These are phyloP conservation scores for Cephus runcator DNA, from an alignment of 2,888 invertebrate genomes.

Conservation along the genomic window DNA sequence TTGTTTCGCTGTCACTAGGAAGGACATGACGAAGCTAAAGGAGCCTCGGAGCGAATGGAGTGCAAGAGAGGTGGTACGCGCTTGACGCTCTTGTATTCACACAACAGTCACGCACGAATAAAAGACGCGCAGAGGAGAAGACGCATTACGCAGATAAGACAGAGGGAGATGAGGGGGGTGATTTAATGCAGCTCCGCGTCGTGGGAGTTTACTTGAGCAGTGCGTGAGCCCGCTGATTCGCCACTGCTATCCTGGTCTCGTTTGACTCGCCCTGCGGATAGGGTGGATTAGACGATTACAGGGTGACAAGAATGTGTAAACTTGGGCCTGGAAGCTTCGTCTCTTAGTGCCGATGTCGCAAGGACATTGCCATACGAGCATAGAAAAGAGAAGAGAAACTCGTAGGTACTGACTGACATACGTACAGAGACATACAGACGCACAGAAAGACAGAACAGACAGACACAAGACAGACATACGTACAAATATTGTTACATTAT, in stretches of 20 bases:
- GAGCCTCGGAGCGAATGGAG: not conserved
- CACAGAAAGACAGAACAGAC: not conserved
- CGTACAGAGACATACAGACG: not conserved
- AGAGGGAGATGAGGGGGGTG: conserved; percentile 1
- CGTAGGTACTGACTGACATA: not conserved
- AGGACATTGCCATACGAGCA: not conserved
- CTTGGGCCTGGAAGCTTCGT: not conserved
- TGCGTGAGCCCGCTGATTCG: conserved; percentile 97
- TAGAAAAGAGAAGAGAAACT: not conserved
- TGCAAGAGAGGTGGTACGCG: not conserved
- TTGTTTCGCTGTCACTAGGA: not conserved
- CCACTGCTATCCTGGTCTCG: conserved; percentile 95
- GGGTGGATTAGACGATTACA: conserved; percentile 6
- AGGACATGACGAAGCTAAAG: not conserved
- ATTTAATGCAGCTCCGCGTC: conserved; percentile 2
- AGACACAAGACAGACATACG: too few relatives aligned
- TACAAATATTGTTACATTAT: not conserved
- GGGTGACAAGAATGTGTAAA: not conserved
- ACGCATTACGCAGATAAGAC: not conserved
- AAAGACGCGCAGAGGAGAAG: not conserved
- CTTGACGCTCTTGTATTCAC: not conserved
- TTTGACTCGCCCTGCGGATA: conserved; percentile 84
- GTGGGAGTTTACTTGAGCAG: conserved; percentile 82
- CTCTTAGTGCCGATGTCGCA: not conserved
- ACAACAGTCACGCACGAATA: not conserved